A percentile compares a stretch with the other conserved stretches of the same genome.
phyloP scores from a whole-genome alignment of 2,113 vertebrate genomes.

The Puffinus mauretanicus region DNA sequence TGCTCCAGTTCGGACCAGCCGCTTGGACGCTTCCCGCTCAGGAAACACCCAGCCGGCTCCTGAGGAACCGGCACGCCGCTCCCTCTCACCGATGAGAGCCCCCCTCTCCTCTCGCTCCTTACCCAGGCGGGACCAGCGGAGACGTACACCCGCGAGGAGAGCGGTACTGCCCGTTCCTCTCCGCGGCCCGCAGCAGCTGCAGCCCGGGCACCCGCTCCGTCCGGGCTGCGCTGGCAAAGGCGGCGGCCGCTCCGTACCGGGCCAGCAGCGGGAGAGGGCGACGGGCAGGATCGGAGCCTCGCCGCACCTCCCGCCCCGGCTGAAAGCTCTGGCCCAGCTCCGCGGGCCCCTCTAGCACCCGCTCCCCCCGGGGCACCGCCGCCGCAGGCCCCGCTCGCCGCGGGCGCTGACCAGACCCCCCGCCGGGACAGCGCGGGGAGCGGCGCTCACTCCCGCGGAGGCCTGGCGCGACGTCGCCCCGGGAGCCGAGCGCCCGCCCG shows the following conservation, averaged over 20 bases:
- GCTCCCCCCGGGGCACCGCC: too few species aligned
- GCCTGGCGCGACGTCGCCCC: too few species aligned
- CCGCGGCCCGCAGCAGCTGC: neutral
- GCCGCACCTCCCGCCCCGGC: neutral
- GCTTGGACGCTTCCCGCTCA: fast-evolving
- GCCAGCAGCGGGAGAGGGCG: too few species aligned
- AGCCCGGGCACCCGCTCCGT: neutral
- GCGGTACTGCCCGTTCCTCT: neutral
- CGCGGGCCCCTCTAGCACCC: too few species aligned
- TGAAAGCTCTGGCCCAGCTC: neutral
- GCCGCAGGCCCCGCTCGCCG: too few species aligned
- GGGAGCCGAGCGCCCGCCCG: too few species aligned
- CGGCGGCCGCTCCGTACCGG: too few species aligned
- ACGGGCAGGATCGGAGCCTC: neutral
- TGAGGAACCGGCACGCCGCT: fast-evolving
- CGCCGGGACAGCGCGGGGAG: too few species aligned
- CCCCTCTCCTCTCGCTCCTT: neutral
- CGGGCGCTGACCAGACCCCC: too few species aligned
- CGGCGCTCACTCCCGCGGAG: too few species aligned
- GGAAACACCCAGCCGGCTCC: neutral
- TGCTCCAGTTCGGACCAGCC: too few species aligned
- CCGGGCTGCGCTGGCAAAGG: neutral
- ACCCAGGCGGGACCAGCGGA: neutral
- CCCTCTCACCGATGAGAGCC: neutral
- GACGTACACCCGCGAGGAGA: neutral